phyloP scores from a whole-genome alignment of 2,113 vertebrate species.

The rabbit (Oryctolagus cuniculus) region mOryCun1.1 NC_091432.1:183365001-183365500 shows the following conservation, averaged over 20 bases:
- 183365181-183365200: not conserved
- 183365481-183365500: not conserved
- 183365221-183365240: not conserved
- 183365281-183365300: not conserved
- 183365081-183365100: not conserved
- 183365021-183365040: not conserved
- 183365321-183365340: not conserved
- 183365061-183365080: conserved; percentile 26
- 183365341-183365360: conserved; percentile 4
- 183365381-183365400: not conserved
- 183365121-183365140: not conserved
- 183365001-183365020: not conserved
- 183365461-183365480: not conserved
- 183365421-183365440: not conserved
- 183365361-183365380: not conserved
- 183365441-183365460: conserved; percentile 27
- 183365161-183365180: not conserved
- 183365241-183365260: not conserved
- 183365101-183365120: not conserved
- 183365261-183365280: not conserved
- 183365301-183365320: not conserved
- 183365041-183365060: conserved; percentile 4
- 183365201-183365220: not conserved
- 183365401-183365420: not conserved
- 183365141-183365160: not conserved